These are phyloP conservation scores for Gila orcuttii DNA, from an alignment of 2,113 vertebrate species.

Conservation along the genomic window DNA sequence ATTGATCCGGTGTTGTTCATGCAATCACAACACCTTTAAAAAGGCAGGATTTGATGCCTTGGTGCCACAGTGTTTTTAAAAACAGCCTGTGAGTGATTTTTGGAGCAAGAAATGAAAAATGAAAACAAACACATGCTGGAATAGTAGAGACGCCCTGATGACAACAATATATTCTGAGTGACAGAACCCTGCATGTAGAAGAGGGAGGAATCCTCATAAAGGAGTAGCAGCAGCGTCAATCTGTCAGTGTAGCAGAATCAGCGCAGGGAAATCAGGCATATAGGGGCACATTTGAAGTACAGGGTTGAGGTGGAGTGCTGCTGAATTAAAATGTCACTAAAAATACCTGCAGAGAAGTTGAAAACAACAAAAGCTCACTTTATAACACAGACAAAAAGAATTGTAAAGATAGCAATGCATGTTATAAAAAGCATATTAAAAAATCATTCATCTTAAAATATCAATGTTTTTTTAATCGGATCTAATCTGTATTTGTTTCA, in stretches of 20 bases:
- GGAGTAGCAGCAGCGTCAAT: constrained; percentile 15
- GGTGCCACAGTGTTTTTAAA: constrained; percentile 17
- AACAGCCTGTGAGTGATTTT: not conserved
- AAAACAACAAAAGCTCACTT: not conserved
- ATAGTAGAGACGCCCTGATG: constrained; percentile 43
- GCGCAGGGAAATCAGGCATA: constrained; percentile 36
- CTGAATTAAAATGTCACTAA: constrained; percentile 55
- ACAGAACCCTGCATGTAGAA: constrained; percentile 31
- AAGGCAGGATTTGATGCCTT: not conserved
- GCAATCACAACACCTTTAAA: constrained; percentile 7
- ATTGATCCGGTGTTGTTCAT: not conserved
- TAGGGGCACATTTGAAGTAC: constrained; percentile 37
- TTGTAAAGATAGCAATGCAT: not conserved
- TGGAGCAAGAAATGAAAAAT: constrained; percentile 16
- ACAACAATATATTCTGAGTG: constrained; percentile 42
- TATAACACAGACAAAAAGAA: not conserved
- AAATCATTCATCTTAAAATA: not conserved
- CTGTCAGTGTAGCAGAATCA: constrained; percentile 35
- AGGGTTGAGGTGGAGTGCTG: constrained; percentile 31
- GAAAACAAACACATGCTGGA: constrained; percentile 40
- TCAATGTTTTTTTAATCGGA: not conserved
- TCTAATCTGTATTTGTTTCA: not conserved
- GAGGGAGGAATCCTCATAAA: constrained; percentile 35
- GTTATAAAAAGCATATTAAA: not conserved
- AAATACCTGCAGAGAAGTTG: constrained; percentile 49